These are phyloP conservation scores for Orthosia gracilis DNA, from an alignment of 2,888 invertebrate species.

Conservation along the genomic window DNA sequence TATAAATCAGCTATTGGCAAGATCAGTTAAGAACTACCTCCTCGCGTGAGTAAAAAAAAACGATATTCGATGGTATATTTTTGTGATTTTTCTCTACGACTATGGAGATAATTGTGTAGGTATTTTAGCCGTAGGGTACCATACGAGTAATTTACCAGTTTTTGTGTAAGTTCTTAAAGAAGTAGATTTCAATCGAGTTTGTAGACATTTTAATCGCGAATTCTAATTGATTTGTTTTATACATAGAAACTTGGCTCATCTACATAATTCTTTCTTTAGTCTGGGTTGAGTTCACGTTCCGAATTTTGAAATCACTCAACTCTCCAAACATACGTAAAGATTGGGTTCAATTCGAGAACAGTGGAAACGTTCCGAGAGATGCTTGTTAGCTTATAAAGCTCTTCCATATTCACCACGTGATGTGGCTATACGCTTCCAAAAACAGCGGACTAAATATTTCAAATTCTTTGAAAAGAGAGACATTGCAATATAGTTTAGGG, in stretches of 20 bases:
- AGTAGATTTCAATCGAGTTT: constrained; percentile 31
- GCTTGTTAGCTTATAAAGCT: constrained; percentile 63
- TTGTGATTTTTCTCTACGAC: constrained; percentile 65
- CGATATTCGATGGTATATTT: constrained; percentile 68
- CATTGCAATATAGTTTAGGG: constrained; percentile 84
- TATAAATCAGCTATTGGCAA: constrained; percentile 81
- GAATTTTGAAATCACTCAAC: constrained; percentile 35
- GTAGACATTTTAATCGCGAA: constrained; percentile 38
- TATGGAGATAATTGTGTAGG: constrained; percentile 64
- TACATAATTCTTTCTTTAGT: constrained; percentile 63
- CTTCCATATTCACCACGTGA: constrained; percentile 59
- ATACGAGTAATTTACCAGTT: constrained; percentile 50
- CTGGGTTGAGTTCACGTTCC: constrained; percentile 39
- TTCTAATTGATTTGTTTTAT: constrained; percentile 40
- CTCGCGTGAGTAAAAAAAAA: constrained; percentile 73
- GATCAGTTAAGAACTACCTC: constrained; percentile 79
- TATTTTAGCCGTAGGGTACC: constrained; percentile 42
- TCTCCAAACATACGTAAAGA: constrained; percentile 15
- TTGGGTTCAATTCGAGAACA: constrained; percentile 33
- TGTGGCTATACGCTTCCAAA: constrained; percentile 72
- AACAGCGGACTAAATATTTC: constrained; percentile 77
- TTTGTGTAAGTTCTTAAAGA: constrained; percentile 33
- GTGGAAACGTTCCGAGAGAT: constrained; percentile 44
- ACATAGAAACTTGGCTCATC: constrained; percentile 39
- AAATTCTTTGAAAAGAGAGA: constrained; percentile 80